These are phyloP conservation scores for Meteorus colon DNA, from an alignment of 2,888 invertebrate genomes.

Conservation along the genomic window DNA sequence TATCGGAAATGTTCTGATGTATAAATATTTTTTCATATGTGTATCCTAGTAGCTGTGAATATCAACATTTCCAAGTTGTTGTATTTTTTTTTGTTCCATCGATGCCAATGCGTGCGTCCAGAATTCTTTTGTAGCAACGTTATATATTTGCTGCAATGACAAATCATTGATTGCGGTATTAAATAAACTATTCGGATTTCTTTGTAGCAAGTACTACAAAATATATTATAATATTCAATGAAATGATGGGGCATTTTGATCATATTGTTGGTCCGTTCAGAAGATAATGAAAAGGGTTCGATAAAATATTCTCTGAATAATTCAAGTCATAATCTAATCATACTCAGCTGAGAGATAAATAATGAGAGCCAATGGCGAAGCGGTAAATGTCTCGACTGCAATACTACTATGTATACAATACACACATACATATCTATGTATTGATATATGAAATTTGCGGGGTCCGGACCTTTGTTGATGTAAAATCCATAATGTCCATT, in stretches of 20 bases:
- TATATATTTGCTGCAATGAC: neutral
- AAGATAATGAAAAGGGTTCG: neutral
- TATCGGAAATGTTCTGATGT: conserved; percentile 57
- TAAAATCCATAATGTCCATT: conserved; percentile 44
- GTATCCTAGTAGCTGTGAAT: conserved; percentile 60
- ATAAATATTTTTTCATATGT: conserved; percentile 51
- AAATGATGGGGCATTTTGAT: no score
- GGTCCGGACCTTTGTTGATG: conserved; percentile 48
- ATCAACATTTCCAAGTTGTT: conserved; percentile 36
- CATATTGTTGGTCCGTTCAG: no score
- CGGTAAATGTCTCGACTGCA: conserved; percentile 71
- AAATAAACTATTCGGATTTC: neutral
- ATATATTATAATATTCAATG: no score
- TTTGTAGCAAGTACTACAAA: no score
- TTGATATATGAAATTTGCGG: conserved; percentile 47
- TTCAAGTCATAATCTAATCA: conserved; percentile 22
- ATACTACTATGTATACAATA: conserved; percentile 55
- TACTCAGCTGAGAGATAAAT: conserved; percentile 68
- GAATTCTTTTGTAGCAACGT: conserved; percentile 31
- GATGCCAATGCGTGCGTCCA: conserved; percentile 49
- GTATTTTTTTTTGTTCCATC: conserved; percentile 29
- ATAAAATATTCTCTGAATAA: conserved; percentile 11
- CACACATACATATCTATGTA: conserved; percentile 1
- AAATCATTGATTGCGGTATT: neutral
- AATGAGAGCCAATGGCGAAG: conserved; percentile 73